These are phyloP conservation scores for Amblyornis subalaris DNA, from an alignment of 2,113 vertebrate genomes.

Conservation along the genomic window DNA sequence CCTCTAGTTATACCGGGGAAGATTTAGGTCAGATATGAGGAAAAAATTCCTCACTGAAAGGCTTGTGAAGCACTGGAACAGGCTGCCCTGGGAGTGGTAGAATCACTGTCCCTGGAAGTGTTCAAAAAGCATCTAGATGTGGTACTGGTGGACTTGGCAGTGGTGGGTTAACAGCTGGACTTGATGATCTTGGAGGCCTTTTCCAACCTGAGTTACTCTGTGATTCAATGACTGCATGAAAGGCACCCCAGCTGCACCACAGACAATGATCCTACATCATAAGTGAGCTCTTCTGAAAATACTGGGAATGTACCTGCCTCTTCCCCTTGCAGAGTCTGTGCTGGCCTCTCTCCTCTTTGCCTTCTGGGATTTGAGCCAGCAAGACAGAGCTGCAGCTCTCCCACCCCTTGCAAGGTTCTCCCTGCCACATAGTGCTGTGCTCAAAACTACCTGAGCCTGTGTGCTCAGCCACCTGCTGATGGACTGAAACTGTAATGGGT, in stretches of 20 bases:
- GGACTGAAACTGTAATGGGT: not conserved
- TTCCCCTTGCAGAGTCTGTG: too few species aligned
- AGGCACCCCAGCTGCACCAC: not conserved
- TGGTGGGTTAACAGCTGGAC: too few species aligned
- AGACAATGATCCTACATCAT: not conserved
- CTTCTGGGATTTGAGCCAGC: not conserved
- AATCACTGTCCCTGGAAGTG: not conserved
- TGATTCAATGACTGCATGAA: not conserved
- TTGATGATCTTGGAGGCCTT: too few species aligned
- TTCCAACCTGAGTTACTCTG: too few species aligned
- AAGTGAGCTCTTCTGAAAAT: not conserved
- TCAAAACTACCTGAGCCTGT: not conserved
- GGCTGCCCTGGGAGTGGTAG: not conserved
- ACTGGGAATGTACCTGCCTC: too few species aligned
- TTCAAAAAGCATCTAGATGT: not conserved
- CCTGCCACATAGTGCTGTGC: fast-evolving
- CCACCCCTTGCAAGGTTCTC: not conserved
- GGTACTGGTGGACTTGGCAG: too few species aligned
- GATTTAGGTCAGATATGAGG: not conserved
- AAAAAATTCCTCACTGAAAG: not conserved
- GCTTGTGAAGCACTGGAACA: not conserved
- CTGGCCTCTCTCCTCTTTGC: not conserved
- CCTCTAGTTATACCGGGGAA: not conserved
- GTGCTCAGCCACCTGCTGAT: not conserved
- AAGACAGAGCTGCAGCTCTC: not conserved